These are phyloP conservation scores for Meta bourneti DNA, from an alignment of 2,888 invertebrate species.

Conservation along the genomic window DNA sequence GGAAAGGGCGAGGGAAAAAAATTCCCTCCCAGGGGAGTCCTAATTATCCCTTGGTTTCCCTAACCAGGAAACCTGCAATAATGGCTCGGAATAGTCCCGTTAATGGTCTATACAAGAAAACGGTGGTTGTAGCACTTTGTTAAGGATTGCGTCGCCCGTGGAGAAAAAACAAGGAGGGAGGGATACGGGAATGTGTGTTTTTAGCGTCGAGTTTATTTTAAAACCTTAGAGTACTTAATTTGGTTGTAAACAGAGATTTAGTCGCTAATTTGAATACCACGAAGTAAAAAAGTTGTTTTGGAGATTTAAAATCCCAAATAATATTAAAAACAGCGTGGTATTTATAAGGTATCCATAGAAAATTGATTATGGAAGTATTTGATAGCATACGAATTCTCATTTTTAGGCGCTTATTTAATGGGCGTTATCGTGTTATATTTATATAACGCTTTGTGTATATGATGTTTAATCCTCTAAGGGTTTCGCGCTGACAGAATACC, in stretches of 20 bases:
- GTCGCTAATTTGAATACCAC: constrained; percentile 3
- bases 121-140: constrained; percentile 22
- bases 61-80: constrained; percentile 43
- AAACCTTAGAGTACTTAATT: not conserved
- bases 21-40: constrained; percentile 35
- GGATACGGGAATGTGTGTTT: not conserved
- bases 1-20: constrained; percentile 29
- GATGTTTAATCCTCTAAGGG: no score
- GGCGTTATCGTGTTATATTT: no score
- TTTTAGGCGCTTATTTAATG: no score
- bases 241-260: constrained; percentile 36
- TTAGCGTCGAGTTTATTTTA: constrained; percentile 2
- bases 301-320: no score
- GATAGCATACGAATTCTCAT: no score
- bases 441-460: no score
- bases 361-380: no score
- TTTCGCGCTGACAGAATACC: no score
- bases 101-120: constrained; percentile 43
- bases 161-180: constrained; percentile 1
- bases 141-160: constrained; percentile 5
- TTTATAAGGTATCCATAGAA: no score
- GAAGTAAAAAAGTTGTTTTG: not conserved
- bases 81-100: constrained; percentile 29
- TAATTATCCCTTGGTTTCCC: constrained; percentile 52
- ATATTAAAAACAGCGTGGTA: no score